These are phyloP conservation scores for Microplitis deprimator DNA, from an alignment of 2,888 invertebrate species.

Conservation along the genomic window DNA sequence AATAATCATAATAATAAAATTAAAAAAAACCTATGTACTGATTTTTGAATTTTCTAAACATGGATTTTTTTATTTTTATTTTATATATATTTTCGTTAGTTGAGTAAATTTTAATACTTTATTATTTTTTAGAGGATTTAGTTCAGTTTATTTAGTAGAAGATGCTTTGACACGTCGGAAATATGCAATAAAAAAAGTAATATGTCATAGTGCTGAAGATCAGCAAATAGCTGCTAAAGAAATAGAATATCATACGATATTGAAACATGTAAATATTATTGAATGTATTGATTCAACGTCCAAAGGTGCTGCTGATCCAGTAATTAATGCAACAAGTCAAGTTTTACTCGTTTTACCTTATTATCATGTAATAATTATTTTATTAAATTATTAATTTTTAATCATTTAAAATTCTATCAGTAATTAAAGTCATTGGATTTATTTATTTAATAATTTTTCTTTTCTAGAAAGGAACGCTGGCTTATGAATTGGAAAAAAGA, in stretches of 20 bases:
- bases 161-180: constrained; percentile 77
- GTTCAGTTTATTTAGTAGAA: constrained; percentile 84
- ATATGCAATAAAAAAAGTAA: constrained; percentile 85
- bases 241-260: constrained; percentile 80
- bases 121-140: constrained; percentile 79
- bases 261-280: constrained; percentile 83
- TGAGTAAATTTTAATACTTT: constrained; percentile 20
- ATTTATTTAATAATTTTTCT: not conserved
- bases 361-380: constrained; percentile 74
- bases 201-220: constrained; percentile 85
- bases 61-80: no score
- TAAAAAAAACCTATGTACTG: no score
- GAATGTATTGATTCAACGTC: constrained; percentile 80
- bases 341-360: constrained; percentile 83
- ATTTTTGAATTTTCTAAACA: no score
- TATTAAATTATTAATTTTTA: not conserved
- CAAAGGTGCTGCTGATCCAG: constrained; percentile 78
- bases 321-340: constrained; percentile 80
- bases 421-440: not conserved
- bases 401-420: not conserved
- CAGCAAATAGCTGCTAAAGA: constrained; percentile 81
- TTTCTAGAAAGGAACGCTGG: constrained; percentile 80
- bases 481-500: constrained; percentile 78
- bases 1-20: no score
- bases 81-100: not conserved